Evolutionary conservation across 2,113 vertebrate genomes (phyloP), one percentile per base, ranked within the genome.

Genomic region (Gulo gulo): DNA sequence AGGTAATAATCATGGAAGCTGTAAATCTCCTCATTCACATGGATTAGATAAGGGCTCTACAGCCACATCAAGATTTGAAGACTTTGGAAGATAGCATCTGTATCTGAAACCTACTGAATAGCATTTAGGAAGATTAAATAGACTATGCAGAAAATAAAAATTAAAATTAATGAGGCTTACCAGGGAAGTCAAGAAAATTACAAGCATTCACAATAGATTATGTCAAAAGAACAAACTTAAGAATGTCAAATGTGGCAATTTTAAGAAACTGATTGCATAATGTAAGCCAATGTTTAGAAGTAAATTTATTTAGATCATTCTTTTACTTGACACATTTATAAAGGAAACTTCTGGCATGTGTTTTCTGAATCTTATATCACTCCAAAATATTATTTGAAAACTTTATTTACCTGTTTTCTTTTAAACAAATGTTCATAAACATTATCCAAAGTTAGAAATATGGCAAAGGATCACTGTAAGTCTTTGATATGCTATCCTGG

Each of bases 1-100:
- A 96, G 88, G 97, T 91, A 96, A 94, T 92, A 97, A 91, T 42
- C 89, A 97, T 59, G 81, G 73, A 83, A 96, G 78, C 73, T 59
- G n/a, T 71, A 94, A 97, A 97, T 91, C 91, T 94, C 55, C 47
- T 86, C 65, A 65, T 83, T 69, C 57, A 59, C 83, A 26, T 18
- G 29, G 39, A 84, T 73, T 42, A 93, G 82, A 92, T 93, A 94
- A 95, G 55, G 67, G 50, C 1, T 24, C 1, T 7, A 11, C 6
- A 67, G 42, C 21, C 42, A 21, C 24, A 88, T 91, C 29, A 50
- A 93, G 73, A 86, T 79, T 23, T 82, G 55, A 78, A 83, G 61
- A 94, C 15, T 71, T 55, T 74, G 59, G 34, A 59, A 91, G 39
- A 91, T 18, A 84, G 61, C 67, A 89, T 50, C 65, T 97, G 73